Evolutionary conservation across 2,113 vertebrate genomes (phyloP).

Genomic region (Ranitomeya imitator): DNA sequence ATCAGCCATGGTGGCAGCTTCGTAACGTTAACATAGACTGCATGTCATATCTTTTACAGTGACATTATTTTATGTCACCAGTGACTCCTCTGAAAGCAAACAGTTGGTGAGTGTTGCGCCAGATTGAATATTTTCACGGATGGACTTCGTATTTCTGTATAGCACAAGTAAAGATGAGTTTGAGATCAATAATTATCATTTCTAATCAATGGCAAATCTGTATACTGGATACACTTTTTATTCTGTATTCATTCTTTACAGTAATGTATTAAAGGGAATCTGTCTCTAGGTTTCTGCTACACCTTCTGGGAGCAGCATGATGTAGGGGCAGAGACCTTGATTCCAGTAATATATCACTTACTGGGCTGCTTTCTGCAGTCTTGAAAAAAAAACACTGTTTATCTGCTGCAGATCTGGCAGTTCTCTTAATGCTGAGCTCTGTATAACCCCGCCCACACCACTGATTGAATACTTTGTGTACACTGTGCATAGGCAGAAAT

Average conservation of each 20-base stretch:
- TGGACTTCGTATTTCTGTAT: not conserved
- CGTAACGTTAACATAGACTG: not conserved
- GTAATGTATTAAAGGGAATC: not conserved
- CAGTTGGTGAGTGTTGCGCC: not conserved
- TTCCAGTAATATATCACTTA: no score
- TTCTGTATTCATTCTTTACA: not conserved
- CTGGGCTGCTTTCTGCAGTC: no score
- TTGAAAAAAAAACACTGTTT: no score
- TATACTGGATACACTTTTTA: not conserved
- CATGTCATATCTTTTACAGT: not conserved
- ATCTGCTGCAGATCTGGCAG: no score
- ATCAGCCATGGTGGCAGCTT: not conserved
- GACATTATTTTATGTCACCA: not conserved
- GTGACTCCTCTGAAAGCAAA: not conserved
- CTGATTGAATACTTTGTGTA: no score
- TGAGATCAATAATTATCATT: no score
- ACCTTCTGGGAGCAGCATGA: no score
- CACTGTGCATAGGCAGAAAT: no score
- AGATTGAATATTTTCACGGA: not conserved
- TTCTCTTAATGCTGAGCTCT: no score
- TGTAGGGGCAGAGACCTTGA: no score
- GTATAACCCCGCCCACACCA: no score
- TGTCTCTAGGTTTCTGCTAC: no score
- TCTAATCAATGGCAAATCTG: not conserved
- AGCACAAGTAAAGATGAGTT: not conserved